Evolutionary conservation across 2,113 vertebrate genomes (phyloP), one percentile per base, ranked within the genome.

Genomic region (Malurus melanocephalus): DNA sequence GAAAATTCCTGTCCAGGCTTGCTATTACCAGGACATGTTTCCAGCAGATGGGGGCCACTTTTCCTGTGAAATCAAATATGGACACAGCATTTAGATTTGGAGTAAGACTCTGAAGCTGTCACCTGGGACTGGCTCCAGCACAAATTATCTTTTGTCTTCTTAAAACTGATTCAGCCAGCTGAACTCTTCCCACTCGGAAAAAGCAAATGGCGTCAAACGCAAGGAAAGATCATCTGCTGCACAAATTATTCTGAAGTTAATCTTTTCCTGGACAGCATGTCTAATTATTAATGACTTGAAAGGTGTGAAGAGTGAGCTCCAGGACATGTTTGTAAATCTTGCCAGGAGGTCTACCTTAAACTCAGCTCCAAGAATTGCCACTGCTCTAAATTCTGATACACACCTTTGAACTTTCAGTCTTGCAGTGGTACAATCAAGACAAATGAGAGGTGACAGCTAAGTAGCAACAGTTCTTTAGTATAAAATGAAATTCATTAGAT

Each of bases 371-470:
- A 72, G 53, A 84, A 61, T 33, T 73, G 67, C 43, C 20, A n/a
- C 62, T 74, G 59, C 48, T 82, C 93, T 82, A 59, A 84, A 91
- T 92, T 90, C 88, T 84, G 43, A 55, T 43, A 23, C 92, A 81
- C 71, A 81, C 60, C 65, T 88, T 90, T 67, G 66, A 93, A 93
- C 93, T 87, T 85, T 64, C 73, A 86, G 43, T 55, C 67, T 68
- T 66, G 30, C n/a, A 49, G n/a, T 61, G 89, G 55, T 38, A 32
- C 68, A 73, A 48, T 72, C 73, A 74, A 78, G 72, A 88, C 52
- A 90, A 90, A 92, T 45, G 73, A 53, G 75, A 93, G 67, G 81
- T 82, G 81, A 88, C 89, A 96, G 67, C 61, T 46, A 85, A 94
- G 73, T 22, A 90, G 62, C 91, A 61, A 69, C 3, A 6, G 55